Percentiles rank a stretch among this genome's conserved stretches.
These are phyloP conservation scores for Poecilobothrus nobilitatus DNA, from an alignment of 2,888 invertebrate species.

Conservation along the genomic window DNA sequence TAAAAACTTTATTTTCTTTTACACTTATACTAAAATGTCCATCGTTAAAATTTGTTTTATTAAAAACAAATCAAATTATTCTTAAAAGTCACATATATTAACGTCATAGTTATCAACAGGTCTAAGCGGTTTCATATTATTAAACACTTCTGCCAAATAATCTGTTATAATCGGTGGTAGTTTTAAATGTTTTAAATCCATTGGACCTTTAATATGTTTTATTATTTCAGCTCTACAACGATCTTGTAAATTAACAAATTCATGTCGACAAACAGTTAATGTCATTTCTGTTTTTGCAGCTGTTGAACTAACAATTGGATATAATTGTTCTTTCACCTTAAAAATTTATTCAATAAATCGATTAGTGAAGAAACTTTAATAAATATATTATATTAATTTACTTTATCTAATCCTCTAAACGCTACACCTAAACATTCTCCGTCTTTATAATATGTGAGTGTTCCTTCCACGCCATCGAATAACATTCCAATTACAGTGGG, in stretches of 20 bases:
- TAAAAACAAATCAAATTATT: too few species aligned
- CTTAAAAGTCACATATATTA: too few species aligned
- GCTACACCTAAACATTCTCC: conserved; percentile 61
- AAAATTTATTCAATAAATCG: not conserved
- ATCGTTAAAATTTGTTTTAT: too few species aligned
- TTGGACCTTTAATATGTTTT: conserved; percentile 45
- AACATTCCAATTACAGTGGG: conserved; percentile 58
- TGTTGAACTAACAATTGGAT: conserved; percentile 62
- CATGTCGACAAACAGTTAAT: conserved; percentile 50
- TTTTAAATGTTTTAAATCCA: conserved; percentile 49
- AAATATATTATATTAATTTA: conserved; percentile 21
- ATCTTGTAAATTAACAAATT: conserved; percentile 60
- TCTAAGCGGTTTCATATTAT: conserved; percentile 39
- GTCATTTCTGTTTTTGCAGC: conserved; percentile 69
- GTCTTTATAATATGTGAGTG: conserved; percentile 63
- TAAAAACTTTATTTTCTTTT: too few species aligned
- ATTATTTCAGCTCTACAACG: conserved; percentile 56
- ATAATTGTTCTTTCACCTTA: conserved; percentile 52
- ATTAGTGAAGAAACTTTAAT: not conserved
- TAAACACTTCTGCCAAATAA: conserved; percentile 51
- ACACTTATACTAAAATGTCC: too few species aligned
- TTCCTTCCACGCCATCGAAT: conserved; percentile 60
- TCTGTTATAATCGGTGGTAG: conserved; percentile 51
- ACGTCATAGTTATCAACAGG: conserved; percentile 43
- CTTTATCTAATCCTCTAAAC: conserved; percentile 55